Conservation (phyloP, 2,797 vertebrate genomes). For the Enteromius mattozi region DNA sequence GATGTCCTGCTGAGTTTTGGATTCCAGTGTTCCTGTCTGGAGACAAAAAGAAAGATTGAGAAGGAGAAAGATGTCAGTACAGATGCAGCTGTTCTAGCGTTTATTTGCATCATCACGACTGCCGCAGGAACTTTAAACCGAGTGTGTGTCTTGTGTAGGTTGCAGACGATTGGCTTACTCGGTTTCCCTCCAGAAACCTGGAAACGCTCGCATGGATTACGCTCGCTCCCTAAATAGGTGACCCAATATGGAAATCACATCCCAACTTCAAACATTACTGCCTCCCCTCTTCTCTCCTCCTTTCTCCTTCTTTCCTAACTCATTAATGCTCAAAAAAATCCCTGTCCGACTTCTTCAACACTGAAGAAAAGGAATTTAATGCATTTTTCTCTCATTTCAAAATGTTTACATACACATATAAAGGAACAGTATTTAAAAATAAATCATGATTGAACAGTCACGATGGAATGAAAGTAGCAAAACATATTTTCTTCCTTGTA, state of each 20-base stretch:
- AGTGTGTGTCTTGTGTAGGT: constrained; percentile 26
- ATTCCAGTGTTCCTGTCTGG: constrained; percentile 72
- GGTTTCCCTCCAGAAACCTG: constrained; percentile 46
- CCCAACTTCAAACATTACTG: constrained; percentile 47
- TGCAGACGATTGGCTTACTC: constrained; percentile 49
- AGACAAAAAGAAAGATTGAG: constrained; percentile 14
- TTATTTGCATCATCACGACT: constrained; percentile 34
- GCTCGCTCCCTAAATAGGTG: constrained; percentile 59
- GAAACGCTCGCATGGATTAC: constrained; percentile 51
- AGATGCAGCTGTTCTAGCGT: background rate
- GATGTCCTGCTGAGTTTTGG: constrained; percentile 69
- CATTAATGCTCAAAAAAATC: background rate
- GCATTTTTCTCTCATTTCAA: background rate
- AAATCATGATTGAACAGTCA: background rate
- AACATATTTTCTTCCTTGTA: background rate
- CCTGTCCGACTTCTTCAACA: background rate
- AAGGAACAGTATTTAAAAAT: background rate
- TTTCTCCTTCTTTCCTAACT: background rate
- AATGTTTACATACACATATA: background rate
- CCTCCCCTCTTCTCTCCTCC: constrained; percentile 1
- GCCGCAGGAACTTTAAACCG: constrained; percentile 5
- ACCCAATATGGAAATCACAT: constrained; percentile 61
- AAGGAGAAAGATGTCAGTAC: constrained; percentile 21
- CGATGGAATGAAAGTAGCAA: background rate
- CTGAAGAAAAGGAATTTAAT: background rate